Evolutionary conservation across 2,113 vertebrate genomes (phyloP).

Genomic region (Asarcornis scutulata): DNA sequence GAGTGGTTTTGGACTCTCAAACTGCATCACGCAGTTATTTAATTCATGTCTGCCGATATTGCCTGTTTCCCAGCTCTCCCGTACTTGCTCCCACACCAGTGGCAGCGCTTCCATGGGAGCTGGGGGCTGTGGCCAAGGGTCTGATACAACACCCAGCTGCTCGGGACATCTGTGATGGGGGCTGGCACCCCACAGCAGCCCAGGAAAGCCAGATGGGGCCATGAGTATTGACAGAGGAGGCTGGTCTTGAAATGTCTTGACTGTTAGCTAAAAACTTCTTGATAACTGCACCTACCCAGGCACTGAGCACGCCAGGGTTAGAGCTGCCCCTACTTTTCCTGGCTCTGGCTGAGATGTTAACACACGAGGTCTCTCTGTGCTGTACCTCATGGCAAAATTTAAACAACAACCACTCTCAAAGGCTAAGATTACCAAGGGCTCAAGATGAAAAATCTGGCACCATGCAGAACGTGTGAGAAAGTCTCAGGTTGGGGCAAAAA

Average conservation of each 20-base stretch:
- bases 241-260: background rate
- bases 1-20: background rate
- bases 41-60: background rate
- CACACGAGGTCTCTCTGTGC: rapidly evolving
- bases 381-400: background rate
- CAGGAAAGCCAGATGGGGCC: too few species aligned
- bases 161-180: background rate
- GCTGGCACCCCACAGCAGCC: background rate
- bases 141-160: background rate
- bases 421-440: background rate
- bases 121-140: background rate
- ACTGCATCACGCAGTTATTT: background rate
- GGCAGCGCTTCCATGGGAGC: rapidly evolving
- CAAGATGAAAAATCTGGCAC: background rate
- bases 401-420: too few species aligned
- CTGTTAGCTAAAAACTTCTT: background rate
- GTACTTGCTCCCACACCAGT: background rate
- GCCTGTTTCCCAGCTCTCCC: background rate
- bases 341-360: background rate
- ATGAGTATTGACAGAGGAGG: background rate
- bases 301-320: background rate
- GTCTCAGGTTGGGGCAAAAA: background rate
- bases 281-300: background rate
- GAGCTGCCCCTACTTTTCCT: background rate
- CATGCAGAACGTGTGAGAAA: rapidly evolving